Percentiles rank a stretch among this genome's conserved stretches.
phyloP scores from a whole-genome alignment of 2,797 vertebrate genomes.

The Alcedo quadribrachys region DNA sequence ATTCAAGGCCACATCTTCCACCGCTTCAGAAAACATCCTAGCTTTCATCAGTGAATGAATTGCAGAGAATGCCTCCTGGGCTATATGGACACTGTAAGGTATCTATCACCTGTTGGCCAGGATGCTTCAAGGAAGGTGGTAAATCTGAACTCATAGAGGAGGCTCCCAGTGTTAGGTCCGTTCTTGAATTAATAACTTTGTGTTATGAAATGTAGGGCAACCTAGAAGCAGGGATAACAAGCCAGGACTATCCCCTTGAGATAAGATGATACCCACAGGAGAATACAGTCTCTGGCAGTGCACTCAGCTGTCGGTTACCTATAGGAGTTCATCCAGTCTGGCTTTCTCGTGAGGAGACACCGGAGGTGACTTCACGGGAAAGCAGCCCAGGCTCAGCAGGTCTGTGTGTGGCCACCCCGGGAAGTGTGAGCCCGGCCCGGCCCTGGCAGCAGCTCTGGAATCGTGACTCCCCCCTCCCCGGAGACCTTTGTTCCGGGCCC shows the following conservation, averaged over 20 bases:
- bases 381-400: neutral
- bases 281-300: neutral
- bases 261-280: neutral
- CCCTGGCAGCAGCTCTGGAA: neutral
- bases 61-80: neutral
- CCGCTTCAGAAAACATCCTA: neutral
- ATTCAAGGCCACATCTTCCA: neutral
- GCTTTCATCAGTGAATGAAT: neutral
- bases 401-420: neutral
- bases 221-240: neutral
- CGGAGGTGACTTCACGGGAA: neutral
- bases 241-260: neutral
- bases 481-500: neutral
- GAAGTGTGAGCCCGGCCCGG: neutral
- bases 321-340: neutral
- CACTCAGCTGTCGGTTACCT: neutral
- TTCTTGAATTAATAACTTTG: neutral
- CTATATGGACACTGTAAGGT: neutral
- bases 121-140: neutral
- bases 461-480: neutral
- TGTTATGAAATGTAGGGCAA: neutral
- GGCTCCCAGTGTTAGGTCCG: neutral
- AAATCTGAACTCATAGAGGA: neutral
- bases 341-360: neutral
- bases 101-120: neutral